Evolutionary conservation across 1,140 invertebrate genomes (phyloP).

Genomic region (Cyphomyrmex costatus): DNA sequence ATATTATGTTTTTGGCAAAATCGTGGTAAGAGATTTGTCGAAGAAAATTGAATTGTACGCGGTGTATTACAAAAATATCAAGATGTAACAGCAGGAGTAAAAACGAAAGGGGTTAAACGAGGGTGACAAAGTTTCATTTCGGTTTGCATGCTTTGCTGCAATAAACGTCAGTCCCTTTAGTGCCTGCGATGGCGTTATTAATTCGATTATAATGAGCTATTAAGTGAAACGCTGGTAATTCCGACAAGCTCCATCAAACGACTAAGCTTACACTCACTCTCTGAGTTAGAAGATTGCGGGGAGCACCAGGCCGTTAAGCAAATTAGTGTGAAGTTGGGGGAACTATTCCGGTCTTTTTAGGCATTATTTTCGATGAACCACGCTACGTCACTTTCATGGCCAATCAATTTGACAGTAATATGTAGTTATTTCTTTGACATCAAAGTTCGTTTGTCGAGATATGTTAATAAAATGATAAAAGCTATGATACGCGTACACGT

Average conservation of each 20-base stretch:
- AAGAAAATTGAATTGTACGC: conserved; percentile 23
- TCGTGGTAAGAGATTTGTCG: background rate
- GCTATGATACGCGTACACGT: background rate
- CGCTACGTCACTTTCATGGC: conserved; percentile 16
- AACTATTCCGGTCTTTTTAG: conserved; percentile 55
- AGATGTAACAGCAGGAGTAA: conserved; percentile 37
- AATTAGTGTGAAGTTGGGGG: conserved; percentile 76
- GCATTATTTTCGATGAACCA: conserved; percentile 45
- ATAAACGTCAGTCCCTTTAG: conserved; percentile 77
- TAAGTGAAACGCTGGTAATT: conserved; percentile 82
- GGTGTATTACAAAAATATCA: conserved; percentile 34
- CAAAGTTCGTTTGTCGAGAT: background rate
- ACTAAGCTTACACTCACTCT: conserved; percentile 77
- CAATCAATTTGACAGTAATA: conserved; percentile 29
- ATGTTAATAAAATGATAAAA: background rate
- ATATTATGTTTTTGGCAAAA: background rate
- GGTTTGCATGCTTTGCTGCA: conserved; percentile 80
- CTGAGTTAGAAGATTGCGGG: conserved; percentile 69
- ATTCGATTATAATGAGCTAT: conserved; percentile 85
- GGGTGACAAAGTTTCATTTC: conserved; percentile 61
- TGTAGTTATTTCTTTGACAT: background rate
- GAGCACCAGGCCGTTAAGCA: conserved; percentile 77
- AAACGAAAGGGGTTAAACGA: conserved; percentile 55
- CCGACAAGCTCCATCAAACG: conserved; percentile 79
- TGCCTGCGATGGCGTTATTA: conserved; percentile 79